Evolutionary conservation across 2,113 vertebrate species (phyloP).

Genomic region (Rhinoptilus africanus): DNA sequence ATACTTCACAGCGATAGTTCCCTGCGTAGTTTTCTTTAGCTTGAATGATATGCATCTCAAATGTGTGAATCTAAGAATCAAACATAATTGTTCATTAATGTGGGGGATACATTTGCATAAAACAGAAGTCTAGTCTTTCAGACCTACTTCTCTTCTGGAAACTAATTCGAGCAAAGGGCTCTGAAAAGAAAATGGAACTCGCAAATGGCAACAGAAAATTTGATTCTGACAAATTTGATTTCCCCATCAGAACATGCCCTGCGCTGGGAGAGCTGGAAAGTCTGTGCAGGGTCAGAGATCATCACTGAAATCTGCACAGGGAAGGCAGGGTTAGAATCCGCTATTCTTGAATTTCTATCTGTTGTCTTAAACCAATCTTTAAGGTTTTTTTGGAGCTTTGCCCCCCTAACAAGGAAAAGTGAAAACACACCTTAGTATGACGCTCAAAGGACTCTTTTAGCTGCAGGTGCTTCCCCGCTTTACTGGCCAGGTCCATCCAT

Average conservation of each 20-base stretch:
- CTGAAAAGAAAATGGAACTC: neutral
- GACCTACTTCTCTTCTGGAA: too few relatives aligned
- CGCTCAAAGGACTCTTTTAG: slow-evolving; percentile 96
- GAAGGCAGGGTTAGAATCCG: neutral
- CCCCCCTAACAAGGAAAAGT: neutral
- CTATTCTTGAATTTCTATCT: neutral
- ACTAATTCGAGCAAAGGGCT: neutral
- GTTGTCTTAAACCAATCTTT: neutral
- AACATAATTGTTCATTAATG: neutral
- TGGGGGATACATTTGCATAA: neutral
- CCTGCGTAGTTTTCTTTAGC: slow-evolving; percentile 96
- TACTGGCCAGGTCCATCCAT: slow-evolving; percentile 99
- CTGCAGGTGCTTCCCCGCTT: slow-evolving; percentile 96
- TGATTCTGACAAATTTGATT: neutral
- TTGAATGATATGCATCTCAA: slow-evolving; percentile 98
- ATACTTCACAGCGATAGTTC: slow-evolving; percentile 96
- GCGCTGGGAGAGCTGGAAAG: neutral
- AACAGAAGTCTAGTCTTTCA: neutral
- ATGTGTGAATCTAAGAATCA: slow-evolving; percentile 87
- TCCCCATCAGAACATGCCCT: neutral
- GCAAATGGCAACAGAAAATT: neutral
- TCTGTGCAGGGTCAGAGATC: neutral
- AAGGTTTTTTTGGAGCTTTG: neutral
- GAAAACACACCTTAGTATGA: slow-evolving; percentile 80
- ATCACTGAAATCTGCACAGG: neutral